Percentiles rank a stretch among this genome's conserved stretches.
Conservation (phyloP, 2,113 vertebrate species). For the Electrona antarctica region DNA sequence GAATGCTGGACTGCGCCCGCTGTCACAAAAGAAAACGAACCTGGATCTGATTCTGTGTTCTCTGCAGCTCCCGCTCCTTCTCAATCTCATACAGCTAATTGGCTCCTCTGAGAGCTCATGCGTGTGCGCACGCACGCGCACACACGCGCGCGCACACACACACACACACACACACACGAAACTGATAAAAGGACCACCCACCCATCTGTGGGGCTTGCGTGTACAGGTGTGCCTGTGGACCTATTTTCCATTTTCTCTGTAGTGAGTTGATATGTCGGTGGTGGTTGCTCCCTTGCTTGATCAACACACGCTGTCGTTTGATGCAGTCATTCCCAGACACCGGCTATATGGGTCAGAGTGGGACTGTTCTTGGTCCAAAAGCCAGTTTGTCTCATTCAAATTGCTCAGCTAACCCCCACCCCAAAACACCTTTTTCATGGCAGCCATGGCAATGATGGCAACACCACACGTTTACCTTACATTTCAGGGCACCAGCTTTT, state of each 20-base stretch:
- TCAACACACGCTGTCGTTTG: background rate
- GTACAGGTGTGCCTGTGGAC: slow-evolving; percentile 52
- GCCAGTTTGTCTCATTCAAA: too few species aligned
- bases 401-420: too few species aligned
- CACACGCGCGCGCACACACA: slow-evolving; percentile 13
- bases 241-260: slow-evolving; percentile 73
- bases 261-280: slow-evolving; percentile 71
- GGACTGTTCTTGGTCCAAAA: too few species aligned
- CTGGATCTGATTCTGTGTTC: slow-evolving; percentile 40
- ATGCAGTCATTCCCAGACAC: slow-evolving; percentile 17
- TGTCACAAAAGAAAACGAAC: slow-evolving; percentile 32
- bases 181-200: slow-evolving; percentile 23
- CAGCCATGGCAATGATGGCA: too few species aligned
- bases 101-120: slow-evolving; percentile 64
- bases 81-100: slow-evolving; percentile 66
- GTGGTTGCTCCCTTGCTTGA: slow-evolving; percentile 42
- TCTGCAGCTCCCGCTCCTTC: slow-evolving; percentile 12
- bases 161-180: background rate
- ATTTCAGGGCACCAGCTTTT: too few species aligned
- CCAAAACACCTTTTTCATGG: too few species aligned
- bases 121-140: slow-evolving; percentile 15
- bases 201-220: slow-evolving; percentile 50
- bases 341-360: background rate
- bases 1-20: background rate
- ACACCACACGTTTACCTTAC: too few species aligned